These are phyloP conservation scores for Platerodrilus igneus DNA, from an alignment of 2,888 invertebrate species.

Conservation along the genomic window DNA sequence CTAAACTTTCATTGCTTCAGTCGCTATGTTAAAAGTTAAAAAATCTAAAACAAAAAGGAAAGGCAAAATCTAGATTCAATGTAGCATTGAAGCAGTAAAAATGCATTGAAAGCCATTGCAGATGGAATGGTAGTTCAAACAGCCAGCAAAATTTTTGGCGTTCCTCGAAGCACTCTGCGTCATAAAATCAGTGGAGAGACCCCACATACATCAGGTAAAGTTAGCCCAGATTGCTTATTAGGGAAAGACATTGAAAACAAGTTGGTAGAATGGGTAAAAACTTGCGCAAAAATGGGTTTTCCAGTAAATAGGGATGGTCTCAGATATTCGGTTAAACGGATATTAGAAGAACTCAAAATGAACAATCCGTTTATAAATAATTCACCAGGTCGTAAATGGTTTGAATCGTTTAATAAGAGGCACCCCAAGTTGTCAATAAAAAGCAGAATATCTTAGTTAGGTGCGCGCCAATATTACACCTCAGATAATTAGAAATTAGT, in stretches of 20 bases:
- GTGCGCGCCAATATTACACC: slow-evolving; percentile 24
- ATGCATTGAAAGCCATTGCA: slow-evolving; percentile 1
- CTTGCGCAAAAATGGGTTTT: slow-evolving; percentile 25
- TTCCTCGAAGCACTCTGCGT: slow-evolving; percentile 13
- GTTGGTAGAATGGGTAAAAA: slow-evolving; percentile 24
- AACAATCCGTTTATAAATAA: slow-evolving; percentile 16
- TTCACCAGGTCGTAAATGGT: slow-evolving; percentile 21
- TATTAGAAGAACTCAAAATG: slow-evolving; percentile 19
- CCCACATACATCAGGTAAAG: slow-evolving; percentile 17
- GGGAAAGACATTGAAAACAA: slow-evolving; percentile 21
- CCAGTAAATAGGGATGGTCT: slow-evolving; percentile 16
- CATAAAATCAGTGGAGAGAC: slow-evolving; percentile 9
- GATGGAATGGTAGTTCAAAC: slow-evolving; percentile 10
- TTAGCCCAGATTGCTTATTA: slow-evolving; percentile 21
- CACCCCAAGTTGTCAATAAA: slow-evolving; percentile 23
- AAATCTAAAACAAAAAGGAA: too few species aligned
- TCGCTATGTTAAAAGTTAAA: too few species aligned
- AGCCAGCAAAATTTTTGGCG: slow-evolving; percentile 9
- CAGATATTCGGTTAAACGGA: slow-evolving; percentile 24
- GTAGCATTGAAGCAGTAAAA: too few species aligned
- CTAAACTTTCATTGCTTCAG: too few species aligned
- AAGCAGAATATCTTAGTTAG: slow-evolving; percentile 25
- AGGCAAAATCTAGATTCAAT: too few species aligned
- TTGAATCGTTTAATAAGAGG: slow-evolving; percentile 24
- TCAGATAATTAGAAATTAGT: slow-evolving; percentile 25